Percentiles rank a stretch among this genome's conserved stretches.
Conservation (phyloP, 2,113 vertebrate genomes). For the Poicephalus gulielmi region DNA sequence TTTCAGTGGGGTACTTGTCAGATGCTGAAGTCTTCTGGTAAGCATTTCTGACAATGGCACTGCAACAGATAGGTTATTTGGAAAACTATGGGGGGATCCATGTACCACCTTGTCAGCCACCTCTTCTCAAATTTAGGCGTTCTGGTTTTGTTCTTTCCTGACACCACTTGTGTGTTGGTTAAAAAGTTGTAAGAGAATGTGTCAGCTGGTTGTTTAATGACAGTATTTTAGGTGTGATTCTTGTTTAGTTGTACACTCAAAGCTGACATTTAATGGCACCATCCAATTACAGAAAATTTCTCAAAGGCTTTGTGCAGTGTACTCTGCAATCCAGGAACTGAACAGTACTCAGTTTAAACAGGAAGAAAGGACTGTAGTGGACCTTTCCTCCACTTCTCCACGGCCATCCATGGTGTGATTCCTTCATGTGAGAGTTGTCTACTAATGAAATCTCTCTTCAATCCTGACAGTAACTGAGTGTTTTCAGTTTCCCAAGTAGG, state of each 20-base stretch:
- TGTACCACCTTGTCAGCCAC: not conserved
- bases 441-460: not conserved
- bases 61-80: conserved; percentile 57
- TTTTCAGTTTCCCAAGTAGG: not conserved
- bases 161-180: not conserved
- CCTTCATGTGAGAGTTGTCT: not conserved
- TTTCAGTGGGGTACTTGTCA: conserved; percentile 61
- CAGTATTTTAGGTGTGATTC: not conserved
- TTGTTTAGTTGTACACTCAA: not conserved
- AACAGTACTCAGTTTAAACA: not conserved
- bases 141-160: conserved; percentile 22
- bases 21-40: conserved; percentile 61
- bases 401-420: not conserved
- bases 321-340: not conserved
- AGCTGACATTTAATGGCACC: not conserved
- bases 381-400: not conserved
- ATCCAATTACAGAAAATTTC: not conserved
- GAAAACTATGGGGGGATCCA: not conserved
- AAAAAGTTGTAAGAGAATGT: not conserved
- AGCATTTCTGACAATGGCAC: conserved; percentile 37
- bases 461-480: not conserved
- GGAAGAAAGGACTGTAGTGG: not conserved
- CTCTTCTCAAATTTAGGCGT: not conserved
- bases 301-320: not conserved
- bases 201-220: not conserved